Evolutionary conservation across 2,888 invertebrate genomes (phyloP), one percentile per base, ranked within the genome.

Genomic region (Chaitophorus viminalis): DNA sequence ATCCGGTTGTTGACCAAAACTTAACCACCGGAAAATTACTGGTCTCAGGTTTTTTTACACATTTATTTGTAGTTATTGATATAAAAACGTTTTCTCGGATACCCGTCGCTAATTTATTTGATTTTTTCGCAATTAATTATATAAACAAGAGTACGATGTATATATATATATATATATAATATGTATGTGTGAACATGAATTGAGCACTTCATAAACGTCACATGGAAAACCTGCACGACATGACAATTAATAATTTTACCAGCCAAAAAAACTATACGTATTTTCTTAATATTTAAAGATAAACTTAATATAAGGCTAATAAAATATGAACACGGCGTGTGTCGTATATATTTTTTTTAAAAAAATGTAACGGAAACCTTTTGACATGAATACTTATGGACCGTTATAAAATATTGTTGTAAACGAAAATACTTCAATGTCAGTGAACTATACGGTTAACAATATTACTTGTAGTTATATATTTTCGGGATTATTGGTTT

Each of bases 21-120:
- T 33, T 52, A 78, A 86, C 8, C 78, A 86, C 85, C 85, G 78
- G 85, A 86, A 86, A 86, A 86, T 86, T 78, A 86, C 78, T 39
- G 70, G 70, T 86, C n/a, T 86, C 18, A 8, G 25, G 29, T 75
- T 75, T 36, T 82, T 33, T 21, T 33, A n/a, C 39, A 82, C 29
- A 29, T 46, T 17, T 77, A 76, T n/a, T n/a, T n/a, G 25, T 0
- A 68, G 29, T 36, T 36, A 65, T 60, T 79, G 46, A 81, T 68
- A 8, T 68, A 81, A 39, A 81, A 39, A 1, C 17, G 21, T 68
- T 68, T 68, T 39, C 29, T 39, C 18, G 21, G 52, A 70, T 31
- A 70, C 31, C 70, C 70, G 25, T 70, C 39, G 29, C 79, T 79
- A 65, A 65, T 79, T 78, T 60, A 60, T 78, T 29, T 4, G 3